Evolutionary conservation across 2,797 vertebrate species (phyloP), one percentile per base, ranked within the genome.

Genomic region (Gymnopithys bicolor): DNA sequence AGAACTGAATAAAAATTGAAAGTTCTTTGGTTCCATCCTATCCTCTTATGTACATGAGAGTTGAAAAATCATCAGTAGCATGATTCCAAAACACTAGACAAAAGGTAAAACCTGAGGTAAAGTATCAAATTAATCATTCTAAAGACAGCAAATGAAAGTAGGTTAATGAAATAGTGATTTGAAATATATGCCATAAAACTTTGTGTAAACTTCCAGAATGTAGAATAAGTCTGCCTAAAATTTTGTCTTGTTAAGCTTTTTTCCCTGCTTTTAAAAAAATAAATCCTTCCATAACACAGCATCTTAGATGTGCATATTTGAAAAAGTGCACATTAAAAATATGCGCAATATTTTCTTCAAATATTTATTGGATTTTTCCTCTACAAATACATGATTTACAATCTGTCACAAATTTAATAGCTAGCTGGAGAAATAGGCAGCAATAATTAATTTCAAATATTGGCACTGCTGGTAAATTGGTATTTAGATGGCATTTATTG

Each of bases 91-190:
- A 90, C 69, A 73, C 22, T 91, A 78, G 79, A 84, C 92, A 80
- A 94, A 97, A 95, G 24, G 25, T 89, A 82, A 94, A 91, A 78
- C 78, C 70, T 67, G 81, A 69, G 80, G 17, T 37, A 88, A 94
- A 92, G 30, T 58, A 86, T 43, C 58, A 60, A 59, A 49, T 91
- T 83, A 33, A 62, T 95, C 10, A 66, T 91, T 90, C 80, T 64
- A 78, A 75, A 91, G 37, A 89, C 74, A 77, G 60, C 41, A 58
- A 14, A 33, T 60, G 62, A 93, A 97, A 96, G 41, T 63, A 73
- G 33, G 94, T 93, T 82, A 95, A 95, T 82, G 46, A 95, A 87
- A 63, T 53, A 93, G 84, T 93, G 75, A 90, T 94, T 95, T 96
- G 51, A 81, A 96, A 32, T 79, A 37, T 62, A 77, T 83, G 18